These are phyloP conservation scores for Esox niger DNA, from an alignment of 2,113 vertebrate species.

Conservation along the genomic window DNA sequence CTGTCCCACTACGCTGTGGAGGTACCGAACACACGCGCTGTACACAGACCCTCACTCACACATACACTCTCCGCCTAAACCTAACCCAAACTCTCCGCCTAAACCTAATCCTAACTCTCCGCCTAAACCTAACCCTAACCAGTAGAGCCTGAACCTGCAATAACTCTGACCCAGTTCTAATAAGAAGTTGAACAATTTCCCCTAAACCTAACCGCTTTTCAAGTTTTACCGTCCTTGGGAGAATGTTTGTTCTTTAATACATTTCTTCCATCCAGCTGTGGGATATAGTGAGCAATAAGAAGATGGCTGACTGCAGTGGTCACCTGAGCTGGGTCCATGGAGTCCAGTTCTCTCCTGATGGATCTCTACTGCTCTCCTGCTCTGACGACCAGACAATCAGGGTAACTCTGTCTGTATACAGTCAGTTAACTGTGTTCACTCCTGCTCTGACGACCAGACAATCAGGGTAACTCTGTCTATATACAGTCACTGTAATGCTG, in stretches of 20 bases:
- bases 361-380: slow-evolving; percentile 87
- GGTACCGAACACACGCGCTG: slow-evolving; percentile 76
- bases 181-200: no score
- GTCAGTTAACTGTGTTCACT: slow-evolving; percentile 37
- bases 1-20: slow-evolving; percentile 91
- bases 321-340: slow-evolving; percentile 94
- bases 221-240: no score
- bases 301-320: slow-evolving; percentile 90
- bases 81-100: no score
- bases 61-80: neutral
- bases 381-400: slow-evolving; percentile 95
- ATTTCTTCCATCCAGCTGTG: slow-evolving; percentile 76
- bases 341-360: slow-evolving; percentile 87
- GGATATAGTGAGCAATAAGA: slow-evolving; percentile 82
- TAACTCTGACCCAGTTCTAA: no score
- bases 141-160: no score
- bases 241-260: no score
- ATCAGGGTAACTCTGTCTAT: slow-evolving; percentile 77
- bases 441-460: slow-evolving; percentile 94
- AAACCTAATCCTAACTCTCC: no score
- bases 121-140: neutral
- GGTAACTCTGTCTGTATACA: slow-evolving; percentile 64
- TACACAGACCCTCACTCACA: no score
- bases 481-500: neutral
- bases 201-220: no score